Percentiles rank a stretch among this genome's conserved stretches.
These are phyloP conservation scores for Camponotus floridanus DNA, from an alignment of 1,140 invertebrate species.

Conservation along the genomic window DNA sequence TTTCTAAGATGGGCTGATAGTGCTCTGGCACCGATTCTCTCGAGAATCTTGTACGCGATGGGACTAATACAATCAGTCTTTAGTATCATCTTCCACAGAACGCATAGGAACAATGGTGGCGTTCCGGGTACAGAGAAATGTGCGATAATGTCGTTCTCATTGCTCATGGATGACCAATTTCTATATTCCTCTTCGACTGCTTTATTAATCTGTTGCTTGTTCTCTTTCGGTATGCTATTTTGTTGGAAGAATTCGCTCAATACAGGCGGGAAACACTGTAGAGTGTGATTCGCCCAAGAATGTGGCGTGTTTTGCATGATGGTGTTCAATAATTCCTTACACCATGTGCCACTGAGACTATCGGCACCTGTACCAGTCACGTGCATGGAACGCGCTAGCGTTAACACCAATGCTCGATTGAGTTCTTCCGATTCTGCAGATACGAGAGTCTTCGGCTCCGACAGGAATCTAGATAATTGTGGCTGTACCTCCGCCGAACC, in stretches of 20 bases:
- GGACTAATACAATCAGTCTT: slow-evolving; percentile 97
- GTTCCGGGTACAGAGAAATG: slow-evolving; percentile 97
- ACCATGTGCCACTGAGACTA: slow-evolving; percentile 92
- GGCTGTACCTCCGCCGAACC: slow-evolving; percentile 97
- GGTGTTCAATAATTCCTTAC: slow-evolving; percentile 95
- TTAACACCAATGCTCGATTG: slow-evolving; percentile 96
- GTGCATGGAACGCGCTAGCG: slow-evolving; percentile 97
- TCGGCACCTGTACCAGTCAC: slow-evolving; percentile 91
- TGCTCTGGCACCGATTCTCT: slow-evolving; percentile 96
- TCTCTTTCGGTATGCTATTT: slow-evolving; percentile 94
- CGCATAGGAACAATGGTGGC: slow-evolving; percentile 94
- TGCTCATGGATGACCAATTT: slow-evolving; percentile 98
- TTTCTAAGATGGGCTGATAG: slow-evolving; percentile 96
- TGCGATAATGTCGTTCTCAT: slow-evolving; percentile 97
- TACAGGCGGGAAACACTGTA: slow-evolving; percentile 96
- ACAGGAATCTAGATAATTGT: slow-evolving; percentile 94
- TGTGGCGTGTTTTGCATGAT: slow-evolving; percentile 98
- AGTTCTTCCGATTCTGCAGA: slow-evolving; percentile 98
- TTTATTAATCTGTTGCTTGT: slow-evolving; percentile 96
- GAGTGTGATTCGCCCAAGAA: slow-evolving; percentile 96
- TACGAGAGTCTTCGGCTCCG: slow-evolving; percentile 95
- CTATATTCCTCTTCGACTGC: slow-evolving; percentile 97
- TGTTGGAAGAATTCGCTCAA: slow-evolving; percentile 95
- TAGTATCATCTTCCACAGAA: slow-evolving; percentile 98
- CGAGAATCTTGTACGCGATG: slow-evolving; percentile 97